A percentile compares a stretch with the other conserved stretches of the same genome.
phyloP scores from a whole-genome alignment of 2,797 vertebrate species.

The Lacerta agilis region DNA sequence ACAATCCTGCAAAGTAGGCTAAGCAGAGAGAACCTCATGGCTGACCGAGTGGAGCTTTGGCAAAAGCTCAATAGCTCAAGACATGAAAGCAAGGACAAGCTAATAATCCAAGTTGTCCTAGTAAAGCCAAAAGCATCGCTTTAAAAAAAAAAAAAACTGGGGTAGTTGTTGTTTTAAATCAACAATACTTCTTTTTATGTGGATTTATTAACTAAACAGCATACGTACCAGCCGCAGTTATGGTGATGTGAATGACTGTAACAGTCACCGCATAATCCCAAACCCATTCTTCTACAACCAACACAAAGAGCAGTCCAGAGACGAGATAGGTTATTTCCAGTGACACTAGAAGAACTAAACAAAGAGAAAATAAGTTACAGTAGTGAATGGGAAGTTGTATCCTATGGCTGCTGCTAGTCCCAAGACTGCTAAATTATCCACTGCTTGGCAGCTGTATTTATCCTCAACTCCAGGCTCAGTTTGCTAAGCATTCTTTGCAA shows the following conservation, averaged over 20 bases:
- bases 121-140: background rate
- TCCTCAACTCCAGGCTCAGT: background rate
- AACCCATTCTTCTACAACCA: conserved; percentile 91
- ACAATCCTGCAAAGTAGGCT: background rate
- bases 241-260: conserved; percentile 85
- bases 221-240: conserved; percentile 83
- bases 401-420: background rate
- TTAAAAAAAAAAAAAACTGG: background rate
- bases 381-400: background rate
- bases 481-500: background rate
- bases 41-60: no score
- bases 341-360: conserved; percentile 86
- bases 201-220: conserved; percentile 22
- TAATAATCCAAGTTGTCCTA: background rate
- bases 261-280: conserved; percentile 92
- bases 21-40: background rate
- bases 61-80: background rate
- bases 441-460: background rate
- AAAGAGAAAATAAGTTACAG: conserved; percentile 24
- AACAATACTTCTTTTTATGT: background rate
- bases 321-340: conserved; percentile 86
- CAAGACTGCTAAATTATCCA: background rate
- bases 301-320: conserved; percentile 86
- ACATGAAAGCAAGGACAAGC: background rate
- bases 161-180: no score